phyloP scores from a whole-genome alignment of 2,888 invertebrate genomes.

The Apamea sordens region DNA sequence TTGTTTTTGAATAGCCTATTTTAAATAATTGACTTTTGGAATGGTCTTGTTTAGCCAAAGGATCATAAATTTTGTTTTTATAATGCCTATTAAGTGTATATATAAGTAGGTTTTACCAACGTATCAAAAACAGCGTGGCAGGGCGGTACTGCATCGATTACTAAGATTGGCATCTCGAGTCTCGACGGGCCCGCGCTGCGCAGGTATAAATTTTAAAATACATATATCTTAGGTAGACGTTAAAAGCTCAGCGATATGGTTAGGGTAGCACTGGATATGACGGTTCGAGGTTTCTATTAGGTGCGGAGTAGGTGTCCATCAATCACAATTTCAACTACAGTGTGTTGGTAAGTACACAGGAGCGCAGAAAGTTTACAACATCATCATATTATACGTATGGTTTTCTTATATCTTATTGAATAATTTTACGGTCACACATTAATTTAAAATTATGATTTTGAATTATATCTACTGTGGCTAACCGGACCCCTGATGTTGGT shows the following conservation, averaged over 20 bases:
- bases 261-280: constrained; percentile 75
- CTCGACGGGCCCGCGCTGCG: constrained; percentile 16
- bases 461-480: constrained; percentile 57
- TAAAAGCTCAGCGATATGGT: constrained; percentile 81
- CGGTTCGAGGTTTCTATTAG: constrained; percentile 54
- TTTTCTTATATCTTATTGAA: constrained; percentile 54
- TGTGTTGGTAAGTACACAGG: constrained; percentile 50
- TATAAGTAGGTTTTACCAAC: constrained; percentile 50
- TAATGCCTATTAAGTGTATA: constrained; percentile 49
- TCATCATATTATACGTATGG: constrained; percentile 57
- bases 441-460: constrained; percentile 60
- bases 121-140: constrained; percentile 52
- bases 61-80: constrained; percentile 57
- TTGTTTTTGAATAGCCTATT: constrained; percentile 78
- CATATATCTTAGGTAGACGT: constrained; percentile 61
- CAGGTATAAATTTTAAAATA: constrained; percentile 55
- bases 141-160: constrained; percentile 50
- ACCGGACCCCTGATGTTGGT: constrained; percentile 30
- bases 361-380: constrained; percentile 66
- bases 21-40: constrained; percentile 85
- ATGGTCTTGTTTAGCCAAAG: constrained; percentile 80
- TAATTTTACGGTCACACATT: constrained; percentile 59
- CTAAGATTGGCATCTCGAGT: constrained; percentile 49
- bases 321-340: constrained; percentile 66
- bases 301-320: constrained; percentile 63